phyloP scores from a whole-genome alignment of 37 sponge, comb jelly and placozoan species.

The Oscarella lobularis region DNA sequence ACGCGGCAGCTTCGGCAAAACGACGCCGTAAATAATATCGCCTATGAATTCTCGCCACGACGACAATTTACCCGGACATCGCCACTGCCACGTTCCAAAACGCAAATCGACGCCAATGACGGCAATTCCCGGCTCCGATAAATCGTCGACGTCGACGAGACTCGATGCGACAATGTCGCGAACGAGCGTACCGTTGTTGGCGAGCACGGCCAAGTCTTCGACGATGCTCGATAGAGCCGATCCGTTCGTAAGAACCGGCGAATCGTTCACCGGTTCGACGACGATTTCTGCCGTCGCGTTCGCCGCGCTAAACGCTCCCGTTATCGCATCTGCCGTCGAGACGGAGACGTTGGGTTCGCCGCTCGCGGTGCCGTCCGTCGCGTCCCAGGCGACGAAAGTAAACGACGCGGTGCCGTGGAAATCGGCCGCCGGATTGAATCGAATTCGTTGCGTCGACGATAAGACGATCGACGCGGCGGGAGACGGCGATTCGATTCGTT shows the following conservation, averaged over 20 bases:
- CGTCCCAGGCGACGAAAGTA: conserved; percentile 75
- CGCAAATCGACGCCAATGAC: conserved; percentile 66
- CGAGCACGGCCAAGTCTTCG: conserved; percentile 37
- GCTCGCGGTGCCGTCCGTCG: conserved; percentile 41
- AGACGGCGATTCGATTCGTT: conserved; percentile 1
- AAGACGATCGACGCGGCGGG: background rate
- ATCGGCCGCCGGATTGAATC: conserved; percentile 53
- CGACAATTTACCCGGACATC: conserved; percentile 23
- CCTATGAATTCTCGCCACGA: conserved; percentile 63
- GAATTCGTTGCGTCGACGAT: conserved; percentile 26
- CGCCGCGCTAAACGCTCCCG: conserved; percentile 50
- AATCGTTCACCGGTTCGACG: conserved; percentile 74
- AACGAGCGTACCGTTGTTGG: conserved; percentile 60
- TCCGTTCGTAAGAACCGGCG: conserved; percentile 37
- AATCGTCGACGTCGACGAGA: conserved; percentile 51
- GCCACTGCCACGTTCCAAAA: conserved; percentile 68
- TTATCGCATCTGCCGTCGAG: conserved; percentile 25
- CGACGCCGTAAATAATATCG: conserved; percentile 45
- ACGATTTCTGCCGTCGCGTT: conserved; percentile 29
- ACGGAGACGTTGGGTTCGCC: conserved; percentile 31
- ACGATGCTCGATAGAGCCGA: conserved; percentile 18
- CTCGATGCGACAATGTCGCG: conserved; percentile 42
- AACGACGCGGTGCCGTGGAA: conserved; percentile 52
- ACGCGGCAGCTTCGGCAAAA: conserved; percentile 41
- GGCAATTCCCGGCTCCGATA: conserved; percentile 47